Evolutionary conservation across 2,797 vertebrate genomes (phyloP).

Genomic region (Propithecus perrieri): DNA sequence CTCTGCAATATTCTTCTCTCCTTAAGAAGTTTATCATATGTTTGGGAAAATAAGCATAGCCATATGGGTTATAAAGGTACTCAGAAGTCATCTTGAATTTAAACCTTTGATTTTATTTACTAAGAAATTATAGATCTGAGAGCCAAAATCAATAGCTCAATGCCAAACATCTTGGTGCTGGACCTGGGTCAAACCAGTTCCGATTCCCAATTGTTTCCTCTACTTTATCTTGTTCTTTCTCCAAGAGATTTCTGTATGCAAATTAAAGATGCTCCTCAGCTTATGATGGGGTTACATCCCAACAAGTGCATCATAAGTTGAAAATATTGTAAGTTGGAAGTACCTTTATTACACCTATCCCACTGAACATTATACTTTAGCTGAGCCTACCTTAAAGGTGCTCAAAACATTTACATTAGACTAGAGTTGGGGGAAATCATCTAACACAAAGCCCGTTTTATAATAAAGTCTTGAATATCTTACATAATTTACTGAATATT

Average conservation of each 20-base stretch:
- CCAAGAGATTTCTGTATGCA: not conserved
- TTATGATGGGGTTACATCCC: not conserved
- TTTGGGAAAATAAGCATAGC: not conserved
- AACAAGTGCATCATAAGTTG: not conserved
- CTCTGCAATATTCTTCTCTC: not conserved
- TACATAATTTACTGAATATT: not conserved
- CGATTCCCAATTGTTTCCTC: not conserved
- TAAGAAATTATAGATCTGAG: not conserved
- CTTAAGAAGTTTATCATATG: not conserved
- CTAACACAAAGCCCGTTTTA: not conserved
- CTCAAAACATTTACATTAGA: not conserved
- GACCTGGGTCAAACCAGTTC: not conserved
- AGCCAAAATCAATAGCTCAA: not conserved
- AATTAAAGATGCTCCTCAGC: not conserved
- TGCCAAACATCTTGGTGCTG: not conserved
- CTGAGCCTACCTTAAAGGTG: not conserved
- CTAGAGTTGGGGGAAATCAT: not conserved
- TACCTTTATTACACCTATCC: not conserved
- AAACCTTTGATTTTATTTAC: not conserved
- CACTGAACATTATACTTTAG: not conserved
- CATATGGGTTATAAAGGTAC: not conserved
- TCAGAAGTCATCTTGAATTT: not conserved
- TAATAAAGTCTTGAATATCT: not conserved
- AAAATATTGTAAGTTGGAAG: not conserved
- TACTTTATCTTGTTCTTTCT: not conserved